These are phyloP conservation scores for Latheticus oryzae DNA, from an alignment of 2,888 invertebrate species.

Conservation along the genomic window DNA sequence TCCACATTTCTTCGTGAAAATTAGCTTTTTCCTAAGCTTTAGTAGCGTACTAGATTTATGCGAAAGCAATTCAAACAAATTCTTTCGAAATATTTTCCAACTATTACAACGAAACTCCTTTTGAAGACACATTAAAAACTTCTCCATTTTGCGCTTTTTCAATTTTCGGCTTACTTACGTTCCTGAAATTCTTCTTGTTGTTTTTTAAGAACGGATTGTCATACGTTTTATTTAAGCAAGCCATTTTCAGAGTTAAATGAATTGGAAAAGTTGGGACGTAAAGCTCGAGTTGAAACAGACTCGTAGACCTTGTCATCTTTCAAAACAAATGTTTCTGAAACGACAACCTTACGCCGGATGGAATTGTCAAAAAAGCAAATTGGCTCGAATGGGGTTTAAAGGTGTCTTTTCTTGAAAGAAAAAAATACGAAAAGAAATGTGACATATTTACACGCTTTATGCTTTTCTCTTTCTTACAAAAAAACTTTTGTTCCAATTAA, in stretches of 20 bases:
- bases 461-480: conserved; percentile 6
- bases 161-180: conserved; percentile 1
- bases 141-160: conserved; percentile 11
- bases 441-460: conserved; percentile 34
- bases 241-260: conserved; percentile 52
- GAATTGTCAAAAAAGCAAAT: conserved; percentile 49
- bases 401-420: conserved; percentile 41
- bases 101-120: conserved; percentile 13
- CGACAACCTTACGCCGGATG: conserved; percentile 43
- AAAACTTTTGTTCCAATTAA: conserved; percentile 31
- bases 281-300: conserved; percentile 45
- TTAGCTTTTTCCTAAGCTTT: no score
- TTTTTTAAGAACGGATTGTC: conserved; percentile 47
- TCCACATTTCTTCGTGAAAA: no score
- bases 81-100: no score
- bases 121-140: conserved; percentile 13
- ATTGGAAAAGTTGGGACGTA: conserved; percentile 52
- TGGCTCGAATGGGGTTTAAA: conserved; percentile 47
- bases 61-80: no score
- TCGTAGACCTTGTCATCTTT: conserved; percentile 47
- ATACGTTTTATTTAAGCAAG: conserved; percentile 47
- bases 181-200: conserved; percentile 19
- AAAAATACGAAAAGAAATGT: conserved; percentile 36
- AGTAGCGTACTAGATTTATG: no score
- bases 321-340: conserved; percentile 48